Percentiles rank a stretch among this genome's conserved stretches.
Evolutionary conservation across 2,113 vertebrate genomes (phyloP).

Genomic region (Camelus bactrianus): DNA sequence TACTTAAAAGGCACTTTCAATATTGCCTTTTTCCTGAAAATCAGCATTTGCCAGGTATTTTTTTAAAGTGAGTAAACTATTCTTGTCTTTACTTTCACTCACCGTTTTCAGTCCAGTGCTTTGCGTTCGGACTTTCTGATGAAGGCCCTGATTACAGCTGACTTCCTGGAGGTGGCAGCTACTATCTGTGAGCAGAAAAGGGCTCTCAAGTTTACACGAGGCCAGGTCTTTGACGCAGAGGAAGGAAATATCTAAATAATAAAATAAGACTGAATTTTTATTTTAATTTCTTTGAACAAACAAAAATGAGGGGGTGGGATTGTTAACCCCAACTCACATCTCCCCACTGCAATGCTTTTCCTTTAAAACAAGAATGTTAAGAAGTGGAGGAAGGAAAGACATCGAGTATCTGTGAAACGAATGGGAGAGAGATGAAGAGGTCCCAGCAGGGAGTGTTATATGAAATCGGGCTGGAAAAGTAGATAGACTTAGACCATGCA

Average conservation of each 20-base stretch:
- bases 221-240: background rate
- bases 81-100: background rate
- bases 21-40: background rate
- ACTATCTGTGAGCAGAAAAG: background rate
- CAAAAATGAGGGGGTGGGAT: background rate
- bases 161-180: background rate
- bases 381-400: background rate
- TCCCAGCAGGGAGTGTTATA: background rate
- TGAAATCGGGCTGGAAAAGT: background rate
- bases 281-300: background rate
- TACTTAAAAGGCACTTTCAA: background rate
- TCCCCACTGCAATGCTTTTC: background rate
- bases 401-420: background rate
- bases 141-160: background rate
- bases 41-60: background rate
- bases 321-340: background rate
- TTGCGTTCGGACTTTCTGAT: background rate
- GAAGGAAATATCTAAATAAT: background rate
- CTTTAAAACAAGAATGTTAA: slow-evolving; percentile 47
- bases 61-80: background rate
- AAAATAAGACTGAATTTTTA: background rate
- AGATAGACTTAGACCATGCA: background rate
- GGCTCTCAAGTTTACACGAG: background rate
- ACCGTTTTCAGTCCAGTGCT: background rate
- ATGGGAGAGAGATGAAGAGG: background rate